Evolutionary conservation across 2,888 invertebrate species (phyloP).

Genomic region (Sarcophaga carnaria): DNA sequence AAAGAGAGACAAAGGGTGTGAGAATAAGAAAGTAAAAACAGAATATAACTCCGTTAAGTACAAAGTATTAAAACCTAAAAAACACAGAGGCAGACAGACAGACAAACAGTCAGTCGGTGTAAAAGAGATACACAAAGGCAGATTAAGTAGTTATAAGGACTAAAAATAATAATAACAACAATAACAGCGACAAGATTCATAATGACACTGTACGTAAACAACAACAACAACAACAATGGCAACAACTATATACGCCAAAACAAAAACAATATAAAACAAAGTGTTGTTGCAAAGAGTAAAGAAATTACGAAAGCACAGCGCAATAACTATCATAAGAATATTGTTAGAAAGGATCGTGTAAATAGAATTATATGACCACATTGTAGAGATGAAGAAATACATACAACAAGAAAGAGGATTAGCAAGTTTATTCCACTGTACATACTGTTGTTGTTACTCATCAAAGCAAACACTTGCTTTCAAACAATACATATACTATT

Average conservation of each 20-base stretch:
- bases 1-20: too few relatives aligned
- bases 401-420: not conserved
- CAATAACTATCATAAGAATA: not conserved
- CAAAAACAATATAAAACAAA: not conserved
- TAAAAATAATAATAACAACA: constrained; percentile 5
- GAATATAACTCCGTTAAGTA: not conserved
- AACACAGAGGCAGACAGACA: not conserved
- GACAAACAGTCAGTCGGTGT: not conserved
- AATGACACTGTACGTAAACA: too few relatives aligned
- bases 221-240: constrained; percentile 7
- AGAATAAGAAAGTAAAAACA: not conserved
- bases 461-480: not conserved
- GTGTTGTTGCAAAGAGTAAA: too few relatives aligned
- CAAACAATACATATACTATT: not conserved
- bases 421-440: not conserved
- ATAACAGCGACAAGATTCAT: not conserved
- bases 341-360: not conserved
- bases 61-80: constrained; percentile 23
- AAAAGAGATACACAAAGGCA: constrained; percentile 14
- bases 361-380: not conserved
- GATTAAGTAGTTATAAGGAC: constrained; percentile 41
- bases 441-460: not conserved
- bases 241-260: not conserved
- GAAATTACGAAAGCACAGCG: not conserved
- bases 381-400: not conserved